phyloP scores from a whole-genome alignment of 2,888 invertebrate genomes.

The Dryocosmus kuriphilus region DNA sequence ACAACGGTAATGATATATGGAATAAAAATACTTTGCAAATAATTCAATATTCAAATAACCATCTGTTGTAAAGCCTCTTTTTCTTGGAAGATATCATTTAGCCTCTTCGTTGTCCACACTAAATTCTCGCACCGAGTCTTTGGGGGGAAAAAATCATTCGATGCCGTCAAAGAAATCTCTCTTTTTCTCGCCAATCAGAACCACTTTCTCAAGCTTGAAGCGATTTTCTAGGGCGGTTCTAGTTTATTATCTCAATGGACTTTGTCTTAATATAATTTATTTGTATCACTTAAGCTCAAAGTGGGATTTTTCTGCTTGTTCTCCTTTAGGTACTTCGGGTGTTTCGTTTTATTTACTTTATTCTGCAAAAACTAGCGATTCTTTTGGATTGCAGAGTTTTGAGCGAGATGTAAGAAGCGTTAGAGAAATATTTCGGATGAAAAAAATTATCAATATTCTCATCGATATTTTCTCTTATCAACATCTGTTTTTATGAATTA shows the following conservation, averaged over 20 bases:
- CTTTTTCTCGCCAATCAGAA: not conserved
- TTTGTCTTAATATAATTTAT: conserved; percentile 33
- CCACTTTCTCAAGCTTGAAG: not conserved
- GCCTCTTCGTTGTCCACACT: conserved; percentile 26
- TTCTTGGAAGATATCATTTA: conserved; percentile 33
- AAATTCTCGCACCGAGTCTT: conserved; percentile 16
- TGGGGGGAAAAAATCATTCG: conserved; percentile 6
- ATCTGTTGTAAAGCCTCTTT: conserved; percentile 35
- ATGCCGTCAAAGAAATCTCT: conserved; percentile 13
- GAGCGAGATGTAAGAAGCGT: conserved; percentile 37
- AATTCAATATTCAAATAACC: conserved; percentile 25
- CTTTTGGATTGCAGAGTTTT: conserved; percentile 12
- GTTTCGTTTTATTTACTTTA: conserved; percentile 28
- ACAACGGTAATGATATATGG: conserved; percentile 28
- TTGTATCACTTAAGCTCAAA: conserved; percentile 47
- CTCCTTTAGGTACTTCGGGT: conserved; percentile 29
- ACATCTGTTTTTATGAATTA: not conserved
- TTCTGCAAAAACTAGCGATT: conserved; percentile 38
- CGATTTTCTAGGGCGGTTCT: not conserved
- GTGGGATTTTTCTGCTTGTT: conserved; percentile 43
- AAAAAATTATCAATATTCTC: conserved; percentile 1
- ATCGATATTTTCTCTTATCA: conserved; percentile 7
- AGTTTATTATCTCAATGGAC: conserved; percentile 9
- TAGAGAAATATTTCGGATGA: conserved; percentile 4
- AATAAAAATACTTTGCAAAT: conserved; percentile 32